Evolutionary conservation across 2,113 vertebrate species (phyloP).

Genomic region (Mobula birostris): DNA sequence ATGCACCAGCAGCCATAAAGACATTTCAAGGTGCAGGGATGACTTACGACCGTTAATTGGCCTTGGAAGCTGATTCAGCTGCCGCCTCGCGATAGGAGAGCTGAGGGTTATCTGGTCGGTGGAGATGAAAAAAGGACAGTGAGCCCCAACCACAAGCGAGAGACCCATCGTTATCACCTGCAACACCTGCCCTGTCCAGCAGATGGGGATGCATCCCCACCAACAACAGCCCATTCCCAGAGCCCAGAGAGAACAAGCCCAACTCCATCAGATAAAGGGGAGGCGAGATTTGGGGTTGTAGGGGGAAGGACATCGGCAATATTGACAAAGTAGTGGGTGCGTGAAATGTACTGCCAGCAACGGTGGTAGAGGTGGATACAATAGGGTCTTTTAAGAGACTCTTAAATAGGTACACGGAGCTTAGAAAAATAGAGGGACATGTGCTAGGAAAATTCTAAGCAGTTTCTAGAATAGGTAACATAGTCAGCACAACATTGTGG

Average conservation of each 20-base stretch:
- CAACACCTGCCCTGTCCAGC: constrained; percentile 52
- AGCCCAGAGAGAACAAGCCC: not conserved
- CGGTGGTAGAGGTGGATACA: too few relatives aligned
- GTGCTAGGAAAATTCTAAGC: too few relatives aligned
- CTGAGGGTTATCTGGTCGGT: not conserved
- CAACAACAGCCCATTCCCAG: constrained; percentile 40
- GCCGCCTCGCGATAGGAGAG: too few relatives aligned
- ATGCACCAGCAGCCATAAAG: not conserved
- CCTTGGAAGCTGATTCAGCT: not conserved
- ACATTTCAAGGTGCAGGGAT: not conserved
- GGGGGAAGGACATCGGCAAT: not conserved
- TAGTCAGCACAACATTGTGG: too few relatives aligned
- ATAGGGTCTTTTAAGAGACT: too few relatives aligned
- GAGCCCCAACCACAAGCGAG: not conserved
- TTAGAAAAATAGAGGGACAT: too few relatives aligned
- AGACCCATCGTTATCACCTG: not conserved
- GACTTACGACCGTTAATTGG: too few relatives aligned
- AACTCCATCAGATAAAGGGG: not conserved
- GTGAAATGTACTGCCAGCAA: too few relatives aligned
- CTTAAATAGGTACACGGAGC: too few relatives aligned
- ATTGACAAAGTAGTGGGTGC: too few relatives aligned
- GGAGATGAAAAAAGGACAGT: not conserved
- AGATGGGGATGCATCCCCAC: constrained; percentile 76
- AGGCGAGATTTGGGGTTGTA: too few relatives aligned
- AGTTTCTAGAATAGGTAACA: too few relatives aligned